A percentile compares a stretch with the other conserved stretches of the same genome.
Conservation (phyloP, 1,140 invertebrate genomes). For the Pinna nobilis region DNA sequence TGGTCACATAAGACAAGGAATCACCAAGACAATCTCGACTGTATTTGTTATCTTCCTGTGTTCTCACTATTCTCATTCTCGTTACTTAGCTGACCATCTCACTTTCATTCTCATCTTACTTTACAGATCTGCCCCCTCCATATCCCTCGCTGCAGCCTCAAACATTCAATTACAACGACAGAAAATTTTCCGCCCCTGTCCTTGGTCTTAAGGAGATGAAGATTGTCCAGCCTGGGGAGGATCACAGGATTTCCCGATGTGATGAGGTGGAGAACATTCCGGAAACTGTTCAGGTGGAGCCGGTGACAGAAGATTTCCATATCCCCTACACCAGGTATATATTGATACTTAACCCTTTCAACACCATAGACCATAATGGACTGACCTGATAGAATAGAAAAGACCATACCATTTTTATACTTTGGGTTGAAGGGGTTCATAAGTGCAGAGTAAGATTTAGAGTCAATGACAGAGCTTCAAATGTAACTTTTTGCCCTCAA, state of each 20-base stretch:
- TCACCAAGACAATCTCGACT: too few relatives aligned
- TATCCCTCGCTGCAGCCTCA: conserved; percentile 3
- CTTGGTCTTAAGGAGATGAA: conserved; percentile 41
- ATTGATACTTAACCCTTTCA: neutral
- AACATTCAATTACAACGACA: conserved; percentile 35
- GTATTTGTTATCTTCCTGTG: too few relatives aligned
- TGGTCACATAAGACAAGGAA: too few relatives aligned
- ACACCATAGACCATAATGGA: neutral
- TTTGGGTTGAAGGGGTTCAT: too few relatives aligned
- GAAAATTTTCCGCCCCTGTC: conserved; percentile 65
- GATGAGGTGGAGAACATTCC: conserved; percentile 70
- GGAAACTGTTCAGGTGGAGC: conserved; percentile 61
- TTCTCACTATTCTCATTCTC: too few relatives aligned
- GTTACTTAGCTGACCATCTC: too few relatives aligned
- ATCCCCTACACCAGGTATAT: conserved; percentile 6
- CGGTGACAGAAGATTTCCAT: conserved; percentile 32
- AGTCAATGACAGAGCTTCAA: too few relatives aligned
- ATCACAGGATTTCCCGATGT: conserved; percentile 57
- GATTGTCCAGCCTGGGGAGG: conserved; percentile 29
- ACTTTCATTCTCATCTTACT: too few relatives aligned
- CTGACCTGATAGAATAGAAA: too few relatives aligned
- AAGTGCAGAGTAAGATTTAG: too few relatives aligned
- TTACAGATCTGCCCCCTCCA: conserved; percentile 36
- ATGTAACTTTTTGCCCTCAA: too few relatives aligned
- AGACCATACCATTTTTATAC: too few relatives aligned